phyloP scores from a whole-genome alignment of 2,797 vertebrate species.

The Euthynnus affinis region DNA sequence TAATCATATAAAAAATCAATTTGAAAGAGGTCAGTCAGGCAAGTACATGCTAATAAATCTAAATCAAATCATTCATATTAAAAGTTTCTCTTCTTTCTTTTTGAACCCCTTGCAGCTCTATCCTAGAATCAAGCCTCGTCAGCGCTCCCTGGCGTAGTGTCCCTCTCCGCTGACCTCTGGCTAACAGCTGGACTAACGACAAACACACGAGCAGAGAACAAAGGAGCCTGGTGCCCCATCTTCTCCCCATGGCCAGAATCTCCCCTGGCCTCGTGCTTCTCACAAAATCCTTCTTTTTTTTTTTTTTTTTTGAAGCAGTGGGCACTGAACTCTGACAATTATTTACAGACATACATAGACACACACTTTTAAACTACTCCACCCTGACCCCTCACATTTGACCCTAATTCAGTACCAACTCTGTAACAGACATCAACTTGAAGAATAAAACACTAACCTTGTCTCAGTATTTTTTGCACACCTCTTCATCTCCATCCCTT shows the following conservation, averaged over 20 bases:
- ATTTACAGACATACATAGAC: slow-evolving; percentile 45
- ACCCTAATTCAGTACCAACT: slow-evolving; percentile 54
- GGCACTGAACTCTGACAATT: slow-evolving; percentile 70
- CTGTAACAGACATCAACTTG: slow-evolving; percentile 60
- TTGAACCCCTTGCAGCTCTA: slow-evolving; percentile 87
- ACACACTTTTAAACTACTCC: slow-evolving; percentile 58
- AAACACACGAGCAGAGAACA: slow-evolving; percentile 74
- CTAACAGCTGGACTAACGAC: slow-evolving; percentile 68
- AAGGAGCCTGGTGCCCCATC: slow-evolving; percentile 73
- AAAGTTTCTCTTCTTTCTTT: neutral
- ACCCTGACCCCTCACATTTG: slow-evolving; percentile 41
- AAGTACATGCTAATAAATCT: neutral
- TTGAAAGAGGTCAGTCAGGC: no score
- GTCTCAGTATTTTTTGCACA: slow-evolving; percentile 69
- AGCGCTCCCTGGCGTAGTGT: slow-evolving; percentile 94
- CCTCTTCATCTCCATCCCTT: slow-evolving; percentile 44
- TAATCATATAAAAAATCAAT: no score
- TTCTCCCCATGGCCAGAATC: slow-evolving; percentile 66
- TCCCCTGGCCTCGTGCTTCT: slow-evolving; percentile 62
- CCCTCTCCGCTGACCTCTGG: slow-evolving; percentile 41
- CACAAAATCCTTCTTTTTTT: slow-evolving; percentile 53
- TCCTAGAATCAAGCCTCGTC: slow-evolving; percentile 97
- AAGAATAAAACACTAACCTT: slow-evolving; percentile 71
- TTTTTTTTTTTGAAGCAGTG: slow-evolving; percentile 61
- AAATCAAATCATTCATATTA: neutral